Evolutionary conservation across 2,888 invertebrate species (phyloP).

Genomic region (Leucoma salicis): DNA sequence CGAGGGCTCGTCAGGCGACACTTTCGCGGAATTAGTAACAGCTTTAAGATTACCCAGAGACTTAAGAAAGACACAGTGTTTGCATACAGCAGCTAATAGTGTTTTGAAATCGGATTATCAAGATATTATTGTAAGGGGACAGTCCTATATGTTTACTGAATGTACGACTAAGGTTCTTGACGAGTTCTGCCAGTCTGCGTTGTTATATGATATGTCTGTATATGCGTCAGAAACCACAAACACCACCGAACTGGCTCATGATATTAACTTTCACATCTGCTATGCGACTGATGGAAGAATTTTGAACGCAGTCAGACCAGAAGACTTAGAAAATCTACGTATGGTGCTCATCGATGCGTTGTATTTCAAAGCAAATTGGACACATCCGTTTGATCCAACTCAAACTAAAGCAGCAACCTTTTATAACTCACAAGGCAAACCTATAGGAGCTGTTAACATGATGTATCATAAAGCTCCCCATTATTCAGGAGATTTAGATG

Average conservation of each 20-base stretch:
- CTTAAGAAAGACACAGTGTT: constrained; percentile 54
- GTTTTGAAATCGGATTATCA: constrained; percentile 50
- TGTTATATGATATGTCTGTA: constrained; percentile 77
- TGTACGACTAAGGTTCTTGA: constrained; percentile 54
- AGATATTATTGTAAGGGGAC: constrained; percentile 57
- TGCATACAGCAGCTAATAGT: constrained; percentile 53
- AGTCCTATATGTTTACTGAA: constrained; percentile 63
- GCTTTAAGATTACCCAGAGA: constrained; percentile 59
- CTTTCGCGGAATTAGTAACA: constrained; percentile 61
- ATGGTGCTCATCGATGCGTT: constrained; percentile 86
- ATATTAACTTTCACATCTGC: constrained; percentile 87
- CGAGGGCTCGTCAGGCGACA: constrained; percentile 68
- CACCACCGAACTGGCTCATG: constrained; percentile 66
- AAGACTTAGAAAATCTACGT: constrained; percentile 58
- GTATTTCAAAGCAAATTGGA: constrained; percentile 89
- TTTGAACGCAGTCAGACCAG: constrained; percentile 81
- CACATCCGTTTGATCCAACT: constrained; percentile 82
- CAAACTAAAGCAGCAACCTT: constrained; percentile 81
- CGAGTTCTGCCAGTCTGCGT: constrained; percentile 67
- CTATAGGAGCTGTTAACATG: constrained; percentile 85
- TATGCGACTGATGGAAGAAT: constrained; percentile 86
- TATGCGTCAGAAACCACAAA: constrained; percentile 81
- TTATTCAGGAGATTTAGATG: constrained; percentile 73
- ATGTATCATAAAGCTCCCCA: constrained; percentile 86
- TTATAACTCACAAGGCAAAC: constrained; percentile 80